Evolutionary conservation across 2,797 vertebrate species (phyloP), one percentile per base, ranked within the genome.

Genomic region (Prionace glauca): DNA sequence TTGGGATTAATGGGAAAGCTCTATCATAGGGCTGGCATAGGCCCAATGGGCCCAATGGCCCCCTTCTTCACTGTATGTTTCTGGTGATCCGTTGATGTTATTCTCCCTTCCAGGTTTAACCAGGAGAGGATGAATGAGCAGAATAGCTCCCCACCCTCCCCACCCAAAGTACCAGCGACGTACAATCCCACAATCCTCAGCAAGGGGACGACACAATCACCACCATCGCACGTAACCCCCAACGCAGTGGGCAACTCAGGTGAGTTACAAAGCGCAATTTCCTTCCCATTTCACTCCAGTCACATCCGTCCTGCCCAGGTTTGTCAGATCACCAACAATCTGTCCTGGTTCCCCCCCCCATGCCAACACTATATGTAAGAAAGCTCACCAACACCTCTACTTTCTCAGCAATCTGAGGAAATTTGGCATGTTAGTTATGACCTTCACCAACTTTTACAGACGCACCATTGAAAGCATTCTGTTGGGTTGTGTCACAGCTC

Each of bases 241-340:
- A 0, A 26, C 0, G 0, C 45, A 2, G 0, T 0, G 0, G 29
- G 14, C 32, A 16, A 1, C 8, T 0, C 14, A 5, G 93, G 93
- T 95, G 72, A 50, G 67, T 12, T 32, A 72, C 2, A 2, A 32
- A 45, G 8, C 20, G 45, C 81, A 41, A 18, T 1, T 36, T 36
- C 16, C n/a, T 69, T 69, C 24, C 16, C 29, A 18, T 65, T 41
- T 90, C 1, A 32, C 32, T 90, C 87, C 87, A 32, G 1, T 56
- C 50, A 7, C 50, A 56, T 7, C 50, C 5, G 5, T 56, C 50
- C 50, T 7, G 45, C 45, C 2, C 45, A 50, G 1, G 1, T 50
- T 56, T 56, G 0, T 56, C 50, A 56, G 50, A 56, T 56, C 50
- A 56, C 50, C 50, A 56, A 56, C 50, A 56, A 56, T 56, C 50